Evolutionary conservation across 2,888 invertebrate species (phyloP), one percentile per base, ranked within the genome.

Genomic region (Ecliptopera silaceata): DNA sequence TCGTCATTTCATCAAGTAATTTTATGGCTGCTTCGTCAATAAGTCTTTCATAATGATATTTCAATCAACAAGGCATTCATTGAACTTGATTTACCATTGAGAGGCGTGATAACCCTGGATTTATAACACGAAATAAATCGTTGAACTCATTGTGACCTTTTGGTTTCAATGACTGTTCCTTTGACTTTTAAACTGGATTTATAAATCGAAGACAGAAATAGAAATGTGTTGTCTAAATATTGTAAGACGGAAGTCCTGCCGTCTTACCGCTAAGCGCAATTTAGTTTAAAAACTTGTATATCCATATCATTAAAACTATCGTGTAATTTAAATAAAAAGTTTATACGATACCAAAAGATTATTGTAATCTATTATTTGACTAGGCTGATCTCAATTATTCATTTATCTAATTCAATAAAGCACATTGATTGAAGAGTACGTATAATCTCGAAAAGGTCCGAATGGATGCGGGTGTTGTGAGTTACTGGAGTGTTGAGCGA

Each of bases 1-100:
- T 39, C 26, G 17, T 47, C 13, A 38, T 36, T 22, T 38, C 11
- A 46, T 34, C 15, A 45, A 15, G 46, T 38, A 11, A 47, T 22
- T 47, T 47, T 36, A 47, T 6, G 15, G 12, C 4, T 46, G 6
- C 17, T 47, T 22, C 34, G 36, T 47, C 36, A 20, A 36, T 47
- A 29, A 43, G 15, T 10, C 26, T 17, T 26, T 47, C 47, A 15
- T 29, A 34, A 32, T 5, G n/a, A 36, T 13, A 11, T 38, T 38
- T 47, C 15, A 17, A 15, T 45, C 26, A 42, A 36, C 26, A 47
- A 34, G 45, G 8, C 22, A 13, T 38, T 36, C 13, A 13, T 26
- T 26, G 26, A 42, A 4, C 26, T 42, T 12, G 13, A 42, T 26
- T 22, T 42, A 8, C 42, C 13, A 13, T 26, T 26, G 13, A 42